Conservation (phyloP, 2,113 vertebrate genomes). For the Toxotes chatareus region DNA sequence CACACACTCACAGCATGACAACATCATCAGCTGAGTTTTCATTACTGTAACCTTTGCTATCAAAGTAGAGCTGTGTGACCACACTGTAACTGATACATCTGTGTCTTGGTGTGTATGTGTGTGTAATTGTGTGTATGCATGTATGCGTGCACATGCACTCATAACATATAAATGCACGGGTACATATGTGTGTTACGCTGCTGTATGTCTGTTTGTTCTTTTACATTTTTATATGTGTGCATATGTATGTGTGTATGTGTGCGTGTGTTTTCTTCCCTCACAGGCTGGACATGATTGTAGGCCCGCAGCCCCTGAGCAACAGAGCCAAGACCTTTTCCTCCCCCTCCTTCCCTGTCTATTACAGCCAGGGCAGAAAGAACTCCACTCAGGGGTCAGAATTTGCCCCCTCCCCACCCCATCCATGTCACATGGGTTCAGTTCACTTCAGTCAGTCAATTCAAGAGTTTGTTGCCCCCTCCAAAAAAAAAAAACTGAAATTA, state of each 20-base stretch:
- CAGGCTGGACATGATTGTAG: constrained; percentile 80
- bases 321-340: constrained; percentile 79
- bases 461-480: not conserved
- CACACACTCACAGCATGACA: not conserved
- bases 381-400: constrained; percentile 78
- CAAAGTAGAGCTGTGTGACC: not conserved
- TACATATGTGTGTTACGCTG: not conserved
- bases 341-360: constrained; percentile 74
- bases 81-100: constrained; percentile 13
- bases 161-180: constrained; percentile 4
- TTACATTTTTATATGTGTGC: not conserved
- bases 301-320: constrained; percentile 73
- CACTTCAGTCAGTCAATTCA: constrained; percentile 35
- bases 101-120: not conserved
- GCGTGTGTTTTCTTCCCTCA: constrained; percentile 61
- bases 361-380: constrained; percentile 78
- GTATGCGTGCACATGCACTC: not conserved
- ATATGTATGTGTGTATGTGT: constrained; percentile 25
- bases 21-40: not conserved
- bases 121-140: constrained; percentile 4
- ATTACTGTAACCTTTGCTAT: not conserved
- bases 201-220: constrained; percentile 2
- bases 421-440: constrained; percentile 10
- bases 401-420: not conserved
- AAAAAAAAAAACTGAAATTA: not conserved